Conservation (phyloP, 2,888 invertebrate genomes). For the Rutpela maculata region DNA sequence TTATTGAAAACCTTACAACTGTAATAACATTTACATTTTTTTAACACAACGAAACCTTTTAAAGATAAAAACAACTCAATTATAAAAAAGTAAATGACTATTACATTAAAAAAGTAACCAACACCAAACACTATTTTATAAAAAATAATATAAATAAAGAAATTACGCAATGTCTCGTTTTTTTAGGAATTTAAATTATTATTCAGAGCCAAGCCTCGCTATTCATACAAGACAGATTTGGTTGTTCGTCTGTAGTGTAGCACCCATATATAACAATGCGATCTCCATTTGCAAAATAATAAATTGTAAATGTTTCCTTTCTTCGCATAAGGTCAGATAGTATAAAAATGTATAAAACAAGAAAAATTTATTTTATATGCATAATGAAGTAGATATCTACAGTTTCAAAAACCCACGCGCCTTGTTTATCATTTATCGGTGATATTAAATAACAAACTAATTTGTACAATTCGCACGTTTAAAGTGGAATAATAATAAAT, state of each 20-base stretch:
- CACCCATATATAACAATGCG: background rate
- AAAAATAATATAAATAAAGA: conserved; percentile 8
- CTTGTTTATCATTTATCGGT: background rate
- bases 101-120: too few relatives aligned
- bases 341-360: conserved; percentile 10
- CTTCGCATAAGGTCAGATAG: conserved; percentile 9
- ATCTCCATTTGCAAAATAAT: conserved; percentile 23
- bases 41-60: background rate
- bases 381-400: conserved; percentile 8
- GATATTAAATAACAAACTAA: background rate
- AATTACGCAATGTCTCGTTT: conserved; percentile 19
- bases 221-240: conserved; percentile 23
- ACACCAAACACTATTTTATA: background rate
- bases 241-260: conserved; percentile 2
- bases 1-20: background rate
- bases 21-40: background rate
- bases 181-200: conserved; percentile 13
- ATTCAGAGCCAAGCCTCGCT: conserved; percentile 22
- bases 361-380: background rate
- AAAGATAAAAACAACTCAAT: background rate
- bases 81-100: background rate
- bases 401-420: background rate
- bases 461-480: too few relatives aligned
- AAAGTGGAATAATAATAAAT: too few relatives aligned
- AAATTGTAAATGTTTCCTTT: conserved; percentile 10